Percentiles rank a stretch among this genome's conserved stretches.
Conservation (phyloP, 2,113 vertebrate genomes). For the Microcebus murinus region DNA sequence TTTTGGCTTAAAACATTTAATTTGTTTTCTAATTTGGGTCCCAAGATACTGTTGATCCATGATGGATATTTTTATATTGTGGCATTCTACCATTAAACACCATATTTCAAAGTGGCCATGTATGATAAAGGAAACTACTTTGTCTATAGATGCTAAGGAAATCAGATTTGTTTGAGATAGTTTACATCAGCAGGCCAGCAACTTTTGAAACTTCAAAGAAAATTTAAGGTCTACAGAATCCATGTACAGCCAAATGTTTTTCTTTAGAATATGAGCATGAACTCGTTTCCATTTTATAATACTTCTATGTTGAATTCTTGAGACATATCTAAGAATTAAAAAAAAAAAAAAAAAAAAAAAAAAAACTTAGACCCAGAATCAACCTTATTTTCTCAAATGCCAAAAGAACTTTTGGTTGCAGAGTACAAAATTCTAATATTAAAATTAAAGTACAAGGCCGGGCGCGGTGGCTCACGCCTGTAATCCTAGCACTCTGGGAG, state of each 20-base stretch:
- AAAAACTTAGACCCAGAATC: not conserved
- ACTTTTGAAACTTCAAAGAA: conserved; percentile 34
- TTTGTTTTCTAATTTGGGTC: not conserved
- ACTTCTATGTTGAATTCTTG: conserved; percentile 30
- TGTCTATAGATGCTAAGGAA: conserved; percentile 2
- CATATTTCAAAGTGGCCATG: not conserved
- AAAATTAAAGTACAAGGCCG: not conserved
- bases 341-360: not conserved
- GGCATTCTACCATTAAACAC: not conserved
- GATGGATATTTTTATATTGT: not conserved
- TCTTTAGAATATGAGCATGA: conserved; percentile 4
- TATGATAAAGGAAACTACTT: conserved; percentile 5
- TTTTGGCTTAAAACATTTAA: not conserved
- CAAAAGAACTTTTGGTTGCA: conserved; percentile 14
- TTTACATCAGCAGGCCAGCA: not conserved
- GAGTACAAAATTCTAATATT: not conserved
- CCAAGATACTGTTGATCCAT: not conserved
- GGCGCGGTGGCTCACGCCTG: too few species aligned
- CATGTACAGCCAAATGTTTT: not conserved
- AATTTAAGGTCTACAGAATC: not conserved
- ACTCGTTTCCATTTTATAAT: not conserved
- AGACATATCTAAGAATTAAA: not conserved
- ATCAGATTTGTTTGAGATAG: conserved; percentile 23
- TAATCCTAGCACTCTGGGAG: too few species aligned
- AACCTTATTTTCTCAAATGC: conserved; percentile 26